Evolutionary conservation across 92 coral and sea anemone species (phyloP), one percentile per base, ranked within the genome.

Genomic region (Virgularia gustaviana): DNA sequence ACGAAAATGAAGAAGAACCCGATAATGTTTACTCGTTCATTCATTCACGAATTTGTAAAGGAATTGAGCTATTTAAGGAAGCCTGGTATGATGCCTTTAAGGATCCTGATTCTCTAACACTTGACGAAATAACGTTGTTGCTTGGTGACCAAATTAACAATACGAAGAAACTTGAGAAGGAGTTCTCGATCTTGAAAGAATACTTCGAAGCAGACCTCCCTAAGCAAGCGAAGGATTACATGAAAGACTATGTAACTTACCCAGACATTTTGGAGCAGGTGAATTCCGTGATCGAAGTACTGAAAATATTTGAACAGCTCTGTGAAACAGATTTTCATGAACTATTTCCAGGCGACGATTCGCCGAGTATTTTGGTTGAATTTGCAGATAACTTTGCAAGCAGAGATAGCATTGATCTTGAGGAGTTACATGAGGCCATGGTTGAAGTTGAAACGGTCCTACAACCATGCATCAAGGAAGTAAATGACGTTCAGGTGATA

Each of bases 241-340:
- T 82, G 19, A 9, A 5, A 24, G 49, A 57, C 30, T 82, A 49
- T 63, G 45, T 82, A 68, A 82, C 49, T 25, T 82, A 76, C 32
- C 74, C 63, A 30, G 15, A 16, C 20, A 57, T 77, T 6, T 55
- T 33, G 51, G 3, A 61, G 19, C 78, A 76, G 44, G 71, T 56
- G 12, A 18, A 77, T 51, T 31, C 53, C n/a, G 47, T 77, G 18
- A 51, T 68, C 2, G 42, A 18, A 22, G 10, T 65, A 39, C 63
- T 82, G 64, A 10, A 58, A 12, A 70, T 61, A 3, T 58, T 82
- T 70, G 82, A 62, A 15, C 70, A 41, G 15, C 27, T 43, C 36
- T 25, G 4, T 6, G 54, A 29, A 20, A 57, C 24, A 1, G 62
- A 23, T 3, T 33, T 20, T 31, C n/a, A n/a, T n/a, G n/a, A n/a